Evolutionary conservation across 2,797 vertebrate species (phyloP).

Genomic region (Eidolon dupreanum): DNA sequence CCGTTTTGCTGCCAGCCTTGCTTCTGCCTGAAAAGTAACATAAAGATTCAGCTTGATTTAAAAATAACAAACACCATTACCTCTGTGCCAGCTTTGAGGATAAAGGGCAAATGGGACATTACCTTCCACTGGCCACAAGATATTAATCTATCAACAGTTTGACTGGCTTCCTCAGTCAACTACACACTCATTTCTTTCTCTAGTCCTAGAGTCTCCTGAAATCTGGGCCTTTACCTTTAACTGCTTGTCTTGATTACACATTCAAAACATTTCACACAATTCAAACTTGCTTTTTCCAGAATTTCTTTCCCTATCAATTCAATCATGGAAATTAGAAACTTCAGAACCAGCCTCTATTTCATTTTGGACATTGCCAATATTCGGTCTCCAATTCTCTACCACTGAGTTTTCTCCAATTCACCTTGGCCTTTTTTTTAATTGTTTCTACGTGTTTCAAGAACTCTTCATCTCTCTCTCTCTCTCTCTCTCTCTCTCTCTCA

Average conservation of each 20-base stretch:
- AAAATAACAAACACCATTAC: background rate
- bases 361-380: background rate
- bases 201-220: background rate
- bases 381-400: background rate
- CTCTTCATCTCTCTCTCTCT: background rate
- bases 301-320: constrained; percentile 5
- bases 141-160: background rate
- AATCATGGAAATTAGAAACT: constrained; percentile 12
- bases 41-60: constrained; percentile 46
- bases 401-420: background rate
- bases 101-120: background rate
- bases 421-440: background rate
- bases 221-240: background rate
- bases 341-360: background rate
- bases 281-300: background rate
- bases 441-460: background rate
- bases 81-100: background rate
- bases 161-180: background rate
- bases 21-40: constrained; percentile 92
- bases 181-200: background rate
- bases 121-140: background rate
- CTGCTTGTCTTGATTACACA: background rate
- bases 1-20: constrained; percentile 96
- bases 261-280: background rate
- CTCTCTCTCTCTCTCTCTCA: background rate